phyloP scores from a whole-genome alignment of 2,113 vertebrate genomes.

The Thunnus maccoyii region DNA sequence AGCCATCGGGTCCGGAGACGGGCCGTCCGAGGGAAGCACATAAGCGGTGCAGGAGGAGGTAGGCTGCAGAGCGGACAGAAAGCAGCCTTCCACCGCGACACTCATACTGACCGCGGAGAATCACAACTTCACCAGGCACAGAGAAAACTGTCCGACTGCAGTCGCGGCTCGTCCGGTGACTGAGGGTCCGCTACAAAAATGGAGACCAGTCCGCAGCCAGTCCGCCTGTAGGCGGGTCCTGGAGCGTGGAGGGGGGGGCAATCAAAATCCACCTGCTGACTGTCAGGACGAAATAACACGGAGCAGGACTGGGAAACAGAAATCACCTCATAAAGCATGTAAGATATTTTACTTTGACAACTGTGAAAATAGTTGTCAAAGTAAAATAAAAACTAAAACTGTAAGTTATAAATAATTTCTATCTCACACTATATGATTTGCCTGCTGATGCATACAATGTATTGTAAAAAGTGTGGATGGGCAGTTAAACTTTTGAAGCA shows the following conservation, averaged over 20 bases:
- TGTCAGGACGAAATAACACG: not conserved
- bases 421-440: too few relatives aligned
- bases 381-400: too few relatives aligned
- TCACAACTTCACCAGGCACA: not conserved
- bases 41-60: constrained; percentile 81
- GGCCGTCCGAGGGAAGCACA: constrained; percentile 76
- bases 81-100: constrained; percentile 73
- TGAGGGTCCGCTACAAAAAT: constrained; percentile 46
- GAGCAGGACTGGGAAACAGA: too few relatives aligned
- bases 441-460: too few relatives aligned
- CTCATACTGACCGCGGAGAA: constrained; percentile 51
- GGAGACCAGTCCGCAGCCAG: constrained; percentile 30
- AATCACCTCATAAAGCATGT: too few relatives aligned
- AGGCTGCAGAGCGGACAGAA: constrained; percentile 84
- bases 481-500: too few relatives aligned
- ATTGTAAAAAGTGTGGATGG: too few relatives aligned
- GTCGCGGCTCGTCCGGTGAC: not conserved
- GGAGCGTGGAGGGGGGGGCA: not conserved
- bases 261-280: constrained; percentile 39
- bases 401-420: too few relatives aligned
- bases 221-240: constrained; percentile 54
- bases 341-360: too few relatives aligned
- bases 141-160: not conserved
- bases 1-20: constrained; percentile 66
- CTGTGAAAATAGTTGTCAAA: too few relatives aligned